Percentiles rank a stretch among this genome's conserved stretches.
Conservation (phyloP, 1,140 invertebrate species). For the Bombus haemorrhoidalis region DNA sequence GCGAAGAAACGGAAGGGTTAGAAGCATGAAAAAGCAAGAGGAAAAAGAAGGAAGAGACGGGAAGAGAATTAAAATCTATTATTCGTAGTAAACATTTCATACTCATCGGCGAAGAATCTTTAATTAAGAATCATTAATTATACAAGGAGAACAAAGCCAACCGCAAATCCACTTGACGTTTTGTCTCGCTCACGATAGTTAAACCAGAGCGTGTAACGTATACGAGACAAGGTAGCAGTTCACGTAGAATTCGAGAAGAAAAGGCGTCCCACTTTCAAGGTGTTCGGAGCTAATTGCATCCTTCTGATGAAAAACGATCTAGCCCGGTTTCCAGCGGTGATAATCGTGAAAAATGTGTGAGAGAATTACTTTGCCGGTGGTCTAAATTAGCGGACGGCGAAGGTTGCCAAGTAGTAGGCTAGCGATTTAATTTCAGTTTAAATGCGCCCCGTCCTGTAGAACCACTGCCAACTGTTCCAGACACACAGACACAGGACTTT, state of each 20-base stretch:
- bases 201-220: neutral
- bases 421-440: conserved; percentile 54
- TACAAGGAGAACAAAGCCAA: too few relatives aligned
- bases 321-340: conserved; percentile 2
- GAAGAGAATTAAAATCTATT: too few relatives aligned
- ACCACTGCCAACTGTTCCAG: conserved; percentile 47
- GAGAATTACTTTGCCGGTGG: conserved; percentile 36
- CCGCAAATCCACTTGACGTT: neutral
- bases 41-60: too few relatives aligned
- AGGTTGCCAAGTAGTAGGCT: conserved; percentile 28
- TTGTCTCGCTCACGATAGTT: neutral
- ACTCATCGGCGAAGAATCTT: too few relatives aligned
- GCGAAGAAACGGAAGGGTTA: too few relatives aligned
- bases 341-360: conserved; percentile 40
- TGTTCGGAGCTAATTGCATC: conserved; percentile 22
- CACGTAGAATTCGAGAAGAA: neutral
- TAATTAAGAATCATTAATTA: too few relatives aligned
- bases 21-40: too few relatives aligned
- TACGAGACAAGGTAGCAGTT: neutral
- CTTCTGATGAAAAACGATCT: conserved; percentile 9
- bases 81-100: too few relatives aligned
- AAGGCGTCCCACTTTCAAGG: neutral
- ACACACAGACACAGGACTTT: conserved; percentile 6
- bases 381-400: conserved; percentile 31
- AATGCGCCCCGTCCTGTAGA: conserved; percentile 22